Evolutionary conservation across 1,140 invertebrate species (phyloP).

Genomic region (Heterodera carotae): DNA sequence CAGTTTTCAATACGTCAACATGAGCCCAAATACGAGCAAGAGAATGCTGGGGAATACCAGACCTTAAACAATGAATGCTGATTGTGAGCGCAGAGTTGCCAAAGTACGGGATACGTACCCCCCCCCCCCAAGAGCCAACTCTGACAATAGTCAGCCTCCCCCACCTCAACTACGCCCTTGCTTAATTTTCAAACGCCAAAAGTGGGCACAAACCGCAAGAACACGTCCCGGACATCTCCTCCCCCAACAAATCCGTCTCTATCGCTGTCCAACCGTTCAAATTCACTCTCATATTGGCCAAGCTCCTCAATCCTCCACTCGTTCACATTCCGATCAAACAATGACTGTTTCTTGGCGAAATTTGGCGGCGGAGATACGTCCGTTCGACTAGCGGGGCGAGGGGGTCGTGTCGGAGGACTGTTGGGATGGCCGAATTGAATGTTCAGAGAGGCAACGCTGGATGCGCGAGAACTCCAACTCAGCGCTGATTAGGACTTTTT

Average conservation of each 20-base stretch:
- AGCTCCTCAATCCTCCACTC: conserved; percentile 33
- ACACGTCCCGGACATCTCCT: conserved; percentile 86
- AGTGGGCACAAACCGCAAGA: conserved; percentile 66
- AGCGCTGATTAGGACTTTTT: conserved; percentile 2
- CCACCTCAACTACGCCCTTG: too few relatives aligned
- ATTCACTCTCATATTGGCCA: conserved; percentile 74
- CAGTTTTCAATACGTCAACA: conserved; percentile 39
- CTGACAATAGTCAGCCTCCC: too few relatives aligned
- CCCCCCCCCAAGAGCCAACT: too few relatives aligned
- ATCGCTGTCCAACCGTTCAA: conserved; percentile 84
- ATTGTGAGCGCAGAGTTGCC: too few relatives aligned
- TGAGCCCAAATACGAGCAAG: conserved; percentile 91
- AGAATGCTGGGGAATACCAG: conserved; percentile 81
- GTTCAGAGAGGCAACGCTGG: conserved; percentile 23
- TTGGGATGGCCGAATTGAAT: conserved; percentile 1
- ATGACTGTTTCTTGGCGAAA: not conserved
- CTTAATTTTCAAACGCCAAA: not conserved
- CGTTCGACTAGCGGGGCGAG: not conserved
- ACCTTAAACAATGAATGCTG: conserved; percentile 67
- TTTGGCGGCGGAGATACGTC: not conserved
- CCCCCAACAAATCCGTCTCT: conserved; percentile 92
- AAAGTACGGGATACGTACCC: too few relatives aligned
- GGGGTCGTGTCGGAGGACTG: conserved; percentile 4
- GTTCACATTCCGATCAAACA: conserved; percentile 17
- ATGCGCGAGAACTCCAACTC: conserved; percentile 10